These are phyloP conservation scores for Colostygia pectinataria DNA, from an alignment of 2,888 invertebrate species.

Conservation along the genomic window DNA sequence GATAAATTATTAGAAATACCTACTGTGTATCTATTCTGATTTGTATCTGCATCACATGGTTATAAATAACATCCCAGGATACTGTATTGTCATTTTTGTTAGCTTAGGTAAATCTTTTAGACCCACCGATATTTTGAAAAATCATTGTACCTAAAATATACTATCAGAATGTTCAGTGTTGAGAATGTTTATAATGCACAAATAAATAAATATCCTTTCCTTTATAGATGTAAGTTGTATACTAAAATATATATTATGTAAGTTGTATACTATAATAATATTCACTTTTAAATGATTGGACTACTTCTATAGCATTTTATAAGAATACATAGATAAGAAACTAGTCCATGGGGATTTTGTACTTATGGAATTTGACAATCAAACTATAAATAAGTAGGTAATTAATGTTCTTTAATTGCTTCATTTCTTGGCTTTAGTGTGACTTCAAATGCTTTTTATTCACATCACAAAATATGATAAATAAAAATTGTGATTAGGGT, in stretches of 20 bases:
- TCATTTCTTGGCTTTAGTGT: conserved; percentile 1
- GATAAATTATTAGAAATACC: too few relatives aligned
- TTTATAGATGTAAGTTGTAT: conserved; percentile 17
- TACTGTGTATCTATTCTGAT: neutral
- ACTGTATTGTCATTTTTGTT: conserved; percentile 15
- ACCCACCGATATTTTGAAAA: conserved; percentile 25
- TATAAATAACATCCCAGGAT: too few relatives aligned
- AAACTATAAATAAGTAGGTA: neutral
- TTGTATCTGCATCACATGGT: neutral
- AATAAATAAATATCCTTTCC: conserved; percentile 4
- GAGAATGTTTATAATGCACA: conserved; percentile 20
- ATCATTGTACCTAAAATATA: conserved; percentile 13
- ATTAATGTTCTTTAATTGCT: neutral
- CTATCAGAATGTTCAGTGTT: conserved; percentile 10
- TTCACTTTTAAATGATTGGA: conserved; percentile 17
- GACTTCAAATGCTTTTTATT: conserved; percentile 14
- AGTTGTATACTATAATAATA: neutral
- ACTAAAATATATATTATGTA: conserved; percentile 9
- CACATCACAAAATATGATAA: conserved; percentile 2
- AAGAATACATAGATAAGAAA: conserved; percentile 14
- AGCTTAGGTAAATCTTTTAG: conserved; percentile 15
- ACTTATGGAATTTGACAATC: conserved; percentile 22
- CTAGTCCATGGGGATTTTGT: conserved; percentile 33
- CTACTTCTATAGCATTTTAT: conserved; percentile 21
- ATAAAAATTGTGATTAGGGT: neutral